Percentiles rank a stretch among this genome's conserved stretches.
These are phyloP conservation scores for Chamaea fasciata DNA, from an alignment of 2,113 vertebrate genomes.

Conservation along the genomic window DNA sequence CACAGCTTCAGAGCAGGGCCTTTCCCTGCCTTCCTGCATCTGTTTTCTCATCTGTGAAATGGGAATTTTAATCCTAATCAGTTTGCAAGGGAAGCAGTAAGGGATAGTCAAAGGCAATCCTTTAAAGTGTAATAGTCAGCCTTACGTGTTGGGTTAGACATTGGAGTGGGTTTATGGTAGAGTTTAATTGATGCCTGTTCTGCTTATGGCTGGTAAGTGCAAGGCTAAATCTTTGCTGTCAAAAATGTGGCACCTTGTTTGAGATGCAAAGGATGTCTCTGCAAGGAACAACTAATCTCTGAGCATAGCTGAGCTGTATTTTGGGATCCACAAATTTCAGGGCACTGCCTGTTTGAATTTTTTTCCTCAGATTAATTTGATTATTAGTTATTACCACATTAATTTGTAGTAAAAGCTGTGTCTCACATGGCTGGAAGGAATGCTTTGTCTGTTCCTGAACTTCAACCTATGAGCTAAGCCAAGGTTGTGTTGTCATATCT, in stretches of 20 bases:
- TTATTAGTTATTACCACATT: neutral
- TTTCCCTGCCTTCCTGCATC: neutral
- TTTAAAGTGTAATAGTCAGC: neutral
- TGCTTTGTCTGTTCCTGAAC: neutral
- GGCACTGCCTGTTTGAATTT: neutral
- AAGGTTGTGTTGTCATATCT: neutral
- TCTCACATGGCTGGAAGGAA: neutral
- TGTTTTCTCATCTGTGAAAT: slow-evolving; percentile 43
- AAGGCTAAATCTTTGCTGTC: neutral
- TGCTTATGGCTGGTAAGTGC: neutral
- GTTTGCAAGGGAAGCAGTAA: neutral
- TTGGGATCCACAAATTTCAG: neutral
- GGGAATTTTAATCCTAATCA: slow-evolving; percentile 37
- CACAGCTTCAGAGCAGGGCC: neutral
- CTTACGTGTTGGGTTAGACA: neutral
- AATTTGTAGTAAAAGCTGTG: neutral
- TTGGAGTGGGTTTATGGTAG: neutral
- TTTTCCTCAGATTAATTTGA: neutral
- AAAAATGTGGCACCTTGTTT: neutral
- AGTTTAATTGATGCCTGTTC: neutral
- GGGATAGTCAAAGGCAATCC: neutral
- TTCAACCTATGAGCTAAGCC: neutral
- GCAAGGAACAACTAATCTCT: neutral
- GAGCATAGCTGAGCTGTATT: neutral
- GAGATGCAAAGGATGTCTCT: neutral